Base-by-base conservation (phyloP, 2,113 vertebrate species). In the Terrapene triunguis region DNA sequence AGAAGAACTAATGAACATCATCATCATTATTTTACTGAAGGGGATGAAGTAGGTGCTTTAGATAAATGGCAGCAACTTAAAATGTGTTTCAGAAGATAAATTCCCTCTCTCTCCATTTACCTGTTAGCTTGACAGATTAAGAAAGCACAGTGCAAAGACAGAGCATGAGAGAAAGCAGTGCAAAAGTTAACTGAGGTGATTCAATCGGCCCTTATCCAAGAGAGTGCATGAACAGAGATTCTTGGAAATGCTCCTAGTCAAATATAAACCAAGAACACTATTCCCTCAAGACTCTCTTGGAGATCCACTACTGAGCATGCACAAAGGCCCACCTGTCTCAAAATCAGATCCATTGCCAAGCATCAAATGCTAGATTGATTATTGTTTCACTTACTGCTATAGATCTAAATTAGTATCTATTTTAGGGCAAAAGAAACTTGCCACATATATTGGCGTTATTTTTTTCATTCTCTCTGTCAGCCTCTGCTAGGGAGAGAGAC, bases 71-170 rank as follows among this genome's bases (percentile, higher is more conserved):
- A 96, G 91, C 91, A 97, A 95, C 97, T 96, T 95, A 94, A 95
- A 96, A 95, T 72, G 95, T 44, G n/a, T 96, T 96, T 97, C 96
- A 95, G 94, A 96, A 97, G 94, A 97, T 93, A 96, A 97, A 97
- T 95, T 94, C 93, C 92, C 95, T 89, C 95, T 96, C 96, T 89
- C 92, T 83, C 82, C 94, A 92, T 97, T 97, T 97, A 97, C 97
- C 96, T 97, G 92, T 92, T 97, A 94, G 97, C 51, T 48, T 94
- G 95, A 97, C 96, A 97, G 95, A 97, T 97, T 93, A 97, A 97
- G 94, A 95, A 97, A 94, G 95, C 91, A 79, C 87, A 87, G 22
- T 22, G 89, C 91, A 90, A 97, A 97, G 97, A 91, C 93, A 88
- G 93, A 91, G 65, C 96, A 94, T 65, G 81, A 95, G 92, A 54